These are phyloP conservation scores for Anguilla rostrata DNA, from an alignment of 2,113 vertebrate genomes.

Conservation along the genomic window DNA sequence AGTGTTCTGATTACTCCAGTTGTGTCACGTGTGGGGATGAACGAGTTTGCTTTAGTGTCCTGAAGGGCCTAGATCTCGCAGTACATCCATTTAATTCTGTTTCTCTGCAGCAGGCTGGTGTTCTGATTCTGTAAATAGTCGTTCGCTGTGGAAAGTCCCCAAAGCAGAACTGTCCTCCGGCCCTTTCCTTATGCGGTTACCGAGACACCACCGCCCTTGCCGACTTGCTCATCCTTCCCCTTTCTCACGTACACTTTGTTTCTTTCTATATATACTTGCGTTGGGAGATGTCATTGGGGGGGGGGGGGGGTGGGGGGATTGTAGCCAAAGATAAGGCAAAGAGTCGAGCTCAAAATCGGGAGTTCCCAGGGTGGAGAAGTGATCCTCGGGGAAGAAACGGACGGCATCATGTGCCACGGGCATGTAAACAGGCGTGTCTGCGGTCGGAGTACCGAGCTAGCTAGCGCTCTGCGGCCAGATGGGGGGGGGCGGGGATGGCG, in stretches of 20 bases:
- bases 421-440: slow-evolving; percentile 51
- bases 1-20: not conserved
- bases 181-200: not conserved
- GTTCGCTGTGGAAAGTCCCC: not conserved
- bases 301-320: no score
- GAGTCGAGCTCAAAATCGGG: slow-evolving; percentile 4
- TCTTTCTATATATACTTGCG: not conserved
- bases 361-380: slow-evolving; percentile 32
- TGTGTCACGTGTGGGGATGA: not conserved
- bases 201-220: not conserved
- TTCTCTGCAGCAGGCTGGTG: not conserved
- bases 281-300: not conserved
- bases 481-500: slow-evolving; percentile 36
- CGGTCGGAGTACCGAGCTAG: slow-evolving; percentile 53
- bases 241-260: not conserved
- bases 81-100: not conserved
- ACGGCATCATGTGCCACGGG: slow-evolving; percentile 48
- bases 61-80: not conserved
- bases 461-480: slow-evolving; percentile 42
- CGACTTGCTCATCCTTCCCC: not conserved
- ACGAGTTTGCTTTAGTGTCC: not conserved
- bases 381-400: slow-evolving; percentile 50
- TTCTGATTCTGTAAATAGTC: not conserved
- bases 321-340: not conserved
- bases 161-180: not conserved